phyloP scores from a whole-genome alignment of 2,888 invertebrate species.

The Drosophila paranaensis region DNA sequence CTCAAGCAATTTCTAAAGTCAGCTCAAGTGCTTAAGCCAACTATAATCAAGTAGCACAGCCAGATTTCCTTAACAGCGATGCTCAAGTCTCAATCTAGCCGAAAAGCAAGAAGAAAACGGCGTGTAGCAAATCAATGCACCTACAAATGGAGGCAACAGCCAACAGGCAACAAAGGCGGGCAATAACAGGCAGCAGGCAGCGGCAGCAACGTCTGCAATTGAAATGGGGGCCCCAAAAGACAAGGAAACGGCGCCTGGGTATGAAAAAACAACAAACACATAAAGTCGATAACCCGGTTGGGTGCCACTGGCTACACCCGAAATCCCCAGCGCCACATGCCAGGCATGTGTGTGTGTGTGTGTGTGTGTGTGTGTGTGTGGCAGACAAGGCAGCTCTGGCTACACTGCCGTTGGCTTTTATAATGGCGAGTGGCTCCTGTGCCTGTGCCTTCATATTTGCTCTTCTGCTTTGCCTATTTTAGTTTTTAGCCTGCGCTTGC shows the following conservation, averaged over 20 bases:
- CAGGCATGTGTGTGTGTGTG: slow-evolving; percentile 30
- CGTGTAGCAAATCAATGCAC: slow-evolving; percentile 41
- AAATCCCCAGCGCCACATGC: slow-evolving; percentile 35
- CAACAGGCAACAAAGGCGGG: slow-evolving; percentile 28
- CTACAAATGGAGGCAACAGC: slow-evolving; percentile 33
- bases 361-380: slow-evolving; percentile 33
- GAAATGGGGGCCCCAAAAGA: slow-evolving; percentile 65
- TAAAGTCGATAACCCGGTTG: slow-evolving; percentile 78
- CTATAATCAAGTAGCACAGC: neutral
- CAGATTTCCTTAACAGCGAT: neutral
- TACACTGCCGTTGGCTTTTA: slow-evolving; percentile 15
- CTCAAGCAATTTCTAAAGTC: neutral
- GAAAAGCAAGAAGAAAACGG: neutral
- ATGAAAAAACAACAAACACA: slow-evolving; percentile 76
- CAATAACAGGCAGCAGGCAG: slow-evolving; percentile 48
- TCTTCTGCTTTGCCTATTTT: slow-evolving; percentile 76
- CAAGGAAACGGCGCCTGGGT: slow-evolving; percentile 54
- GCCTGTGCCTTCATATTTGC: slow-evolving; percentile 65
- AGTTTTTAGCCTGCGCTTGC: slow-evolving; percentile 57
- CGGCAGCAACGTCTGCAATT: slow-evolving; percentile 65
- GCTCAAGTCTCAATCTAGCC: neutral
- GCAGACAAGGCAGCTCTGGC: slow-evolving; percentile 22
- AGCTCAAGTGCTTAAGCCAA: neutral
- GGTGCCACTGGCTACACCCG: slow-evolving; percentile 47
- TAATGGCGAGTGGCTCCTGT: slow-evolving; percentile 26